Base-by-base conservation (phyloP, 2,113 vertebrate species). In the Egretta garzetta region DNA sequence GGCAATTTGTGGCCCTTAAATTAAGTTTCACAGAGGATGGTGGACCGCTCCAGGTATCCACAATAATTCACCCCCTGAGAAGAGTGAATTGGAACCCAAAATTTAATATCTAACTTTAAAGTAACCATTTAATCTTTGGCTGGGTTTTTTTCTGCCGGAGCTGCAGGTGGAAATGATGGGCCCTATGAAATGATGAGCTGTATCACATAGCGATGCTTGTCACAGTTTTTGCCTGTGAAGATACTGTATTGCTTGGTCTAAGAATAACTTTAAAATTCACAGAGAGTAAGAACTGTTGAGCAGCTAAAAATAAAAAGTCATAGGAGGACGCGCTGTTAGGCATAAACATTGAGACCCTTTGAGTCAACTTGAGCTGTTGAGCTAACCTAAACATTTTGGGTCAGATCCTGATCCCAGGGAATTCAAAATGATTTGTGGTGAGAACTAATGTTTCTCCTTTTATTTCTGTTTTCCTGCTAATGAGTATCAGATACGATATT, bases 241-340 rank as follows among this genome's bases (percentile, higher is more conserved):
- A 90, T 35, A 86, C 86, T 93, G 41, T 70, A 90, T 75, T 94
- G 75, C 92, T 93, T 74, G 52, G 79, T 41, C 95, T 95, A 97
- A 96, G 90, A 94, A 97, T 96, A 97, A 94, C 92, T 93, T 90
- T 41, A 88, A 97, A 93, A 96, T 92, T 97, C 94, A 95, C 96
- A 96, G 93, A 96, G 94, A 85, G 85, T 90, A 95, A 90, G 91
- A 97, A 75, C 90, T 86, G 90, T 94, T 96, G 90, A 90, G 52
- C 35, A 77, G 88, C 86, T 94, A 95, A 95, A 97, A 95, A 96
- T 94, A 94, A 92, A 86, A 90, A 93, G 91, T 95, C 91, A 96
- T 6, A 92, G 93, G 88, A 97, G 97, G 95, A 96, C 70, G 1
- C 28, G 64, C 85, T 88, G 75, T 91, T 70, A 92, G 80, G 84